These are phyloP conservation scores for Catocala sponsa DNA, from an alignment of 2,888 invertebrate species.

Conservation along the genomic window DNA sequence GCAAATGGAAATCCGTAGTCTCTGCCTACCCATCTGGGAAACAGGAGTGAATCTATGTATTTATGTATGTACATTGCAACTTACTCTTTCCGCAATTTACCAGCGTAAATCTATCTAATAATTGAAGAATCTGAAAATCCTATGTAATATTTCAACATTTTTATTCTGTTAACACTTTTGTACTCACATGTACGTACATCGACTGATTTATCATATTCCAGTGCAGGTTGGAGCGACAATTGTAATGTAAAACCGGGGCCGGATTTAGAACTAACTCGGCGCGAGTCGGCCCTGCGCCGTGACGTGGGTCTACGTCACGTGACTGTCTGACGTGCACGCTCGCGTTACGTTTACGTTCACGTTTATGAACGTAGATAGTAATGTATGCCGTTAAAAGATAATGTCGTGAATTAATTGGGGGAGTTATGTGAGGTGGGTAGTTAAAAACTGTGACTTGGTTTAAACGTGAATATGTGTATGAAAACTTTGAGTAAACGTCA, in stretches of 20 bases:
- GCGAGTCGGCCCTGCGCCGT: conserved; percentile 22
- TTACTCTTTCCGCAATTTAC: too few species aligned
- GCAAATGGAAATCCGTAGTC: too few species aligned
- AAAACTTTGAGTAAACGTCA: background rate
- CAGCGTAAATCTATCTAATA: too few species aligned
- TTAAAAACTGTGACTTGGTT: conserved; percentile 12
- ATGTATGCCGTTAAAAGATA: conserved; percentile 41
- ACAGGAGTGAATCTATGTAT: too few species aligned
- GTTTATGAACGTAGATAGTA: conserved; percentile 27
- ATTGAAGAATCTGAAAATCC: too few species aligned
- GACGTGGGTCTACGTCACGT: conserved; percentile 30
- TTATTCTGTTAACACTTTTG: conserved; percentile 38
- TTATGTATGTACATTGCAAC: too few species aligned
- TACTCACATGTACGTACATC: conserved; percentile 59
- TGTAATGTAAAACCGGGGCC: conserved; percentile 76
- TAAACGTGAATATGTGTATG: conserved; percentile 10
- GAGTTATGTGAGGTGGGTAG: conserved; percentile 10
- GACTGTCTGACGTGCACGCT: conserved; percentile 35
- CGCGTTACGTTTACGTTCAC: conserved; percentile 36
- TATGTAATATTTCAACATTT: background rate
- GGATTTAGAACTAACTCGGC: conserved; percentile 54
- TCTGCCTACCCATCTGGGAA: too few species aligned
- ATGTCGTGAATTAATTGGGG: conserved; percentile 20
- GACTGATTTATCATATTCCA: conserved; percentile 78
- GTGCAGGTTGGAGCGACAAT: conserved; percentile 73